Percentiles rank a stretch among this genome's conserved stretches.
phyloP scores from a whole-genome alignment of 2,113 vertebrate species.

The Pardalotus punctatus region DNA sequence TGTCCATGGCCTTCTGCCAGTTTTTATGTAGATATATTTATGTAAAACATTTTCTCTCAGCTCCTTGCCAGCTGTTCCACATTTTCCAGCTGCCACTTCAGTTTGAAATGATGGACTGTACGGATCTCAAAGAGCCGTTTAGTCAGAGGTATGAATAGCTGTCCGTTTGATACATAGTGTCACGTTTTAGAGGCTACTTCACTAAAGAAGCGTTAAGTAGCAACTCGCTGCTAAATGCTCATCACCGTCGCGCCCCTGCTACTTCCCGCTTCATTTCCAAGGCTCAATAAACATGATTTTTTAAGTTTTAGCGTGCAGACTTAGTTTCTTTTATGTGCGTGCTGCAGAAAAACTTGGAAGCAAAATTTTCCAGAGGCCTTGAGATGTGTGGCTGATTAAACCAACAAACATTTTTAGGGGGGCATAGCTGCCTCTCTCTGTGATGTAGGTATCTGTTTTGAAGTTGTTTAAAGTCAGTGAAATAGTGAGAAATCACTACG shows the following conservation, averaged over 20 bases:
- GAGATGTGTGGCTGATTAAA: slow-evolving; percentile 22
- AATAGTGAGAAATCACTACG: background rate
- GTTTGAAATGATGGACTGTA: slow-evolving; percentile 77
- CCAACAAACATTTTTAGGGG: slow-evolving; percentile 45
- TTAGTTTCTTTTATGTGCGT: background rate
- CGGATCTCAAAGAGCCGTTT: slow-evolving; percentile 69
- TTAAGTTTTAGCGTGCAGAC: slow-evolving; percentile 10
- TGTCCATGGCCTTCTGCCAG: slow-evolving; percentile 72
- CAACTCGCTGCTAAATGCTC: background rate
- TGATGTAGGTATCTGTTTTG: background rate
- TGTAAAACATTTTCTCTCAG: slow-evolving; percentile 88
- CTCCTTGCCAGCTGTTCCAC: slow-evolving; percentile 89
- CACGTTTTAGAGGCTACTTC: background rate
- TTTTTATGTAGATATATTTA: slow-evolving; percentile 85
- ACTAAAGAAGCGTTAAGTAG: background rate
- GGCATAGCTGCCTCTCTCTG: background rate
- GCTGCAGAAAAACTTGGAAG: slow-evolving; percentile 22
- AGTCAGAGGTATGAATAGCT: slow-evolving; percentile 34
- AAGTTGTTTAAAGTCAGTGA: background rate
- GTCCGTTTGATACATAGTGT: background rate
- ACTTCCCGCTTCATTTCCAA: slow-evolving; percentile 4
- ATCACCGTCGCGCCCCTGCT: background rate
- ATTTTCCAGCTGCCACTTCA: slow-evolving; percentile 87
- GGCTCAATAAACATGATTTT: background rate
- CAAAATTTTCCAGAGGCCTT: background rate